A percentile compares a stretch with the other conserved stretches of the same genome.
These are phyloP conservation scores for Cyphomyrus plagiostoma DNA, from an alignment of 2,113 vertebrate species.

Conservation along the genomic window DNA sequence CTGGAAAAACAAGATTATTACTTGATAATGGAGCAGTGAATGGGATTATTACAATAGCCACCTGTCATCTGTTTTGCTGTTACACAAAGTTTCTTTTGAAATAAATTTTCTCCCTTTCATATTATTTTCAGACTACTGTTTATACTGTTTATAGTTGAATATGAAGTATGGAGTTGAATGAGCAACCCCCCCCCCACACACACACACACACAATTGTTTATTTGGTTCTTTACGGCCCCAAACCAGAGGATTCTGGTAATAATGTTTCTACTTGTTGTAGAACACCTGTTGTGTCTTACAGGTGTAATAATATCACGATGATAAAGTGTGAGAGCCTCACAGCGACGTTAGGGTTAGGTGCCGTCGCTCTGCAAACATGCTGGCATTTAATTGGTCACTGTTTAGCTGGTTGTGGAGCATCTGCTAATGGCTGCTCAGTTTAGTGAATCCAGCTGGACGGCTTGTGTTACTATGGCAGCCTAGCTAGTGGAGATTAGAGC, in stretches of 20 bases:
- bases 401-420: neutral
- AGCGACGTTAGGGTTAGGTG: neutral
- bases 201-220: neutral
- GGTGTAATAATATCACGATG: neutral
- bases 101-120: neutral
- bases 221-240: neutral
- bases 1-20: neutral
- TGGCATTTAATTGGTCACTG: neutral
- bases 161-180: neutral
- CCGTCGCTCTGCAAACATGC: neutral
- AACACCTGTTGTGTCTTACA: neutral
- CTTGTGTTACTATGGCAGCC: neutral
- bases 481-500: neutral
- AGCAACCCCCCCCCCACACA: neutral
- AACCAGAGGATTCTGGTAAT: neutral
- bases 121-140: neutral
- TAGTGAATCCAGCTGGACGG: neutral
- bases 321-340: neutral
- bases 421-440: neutral
- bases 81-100: neutral
- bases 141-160: neutral
- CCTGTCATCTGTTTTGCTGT: neutral
- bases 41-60: neutral
- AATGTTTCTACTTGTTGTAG: neutral
- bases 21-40: neutral